Conservation (phyloP, 1,140 invertebrate genomes). For the Drosophila tristis region DNA sequence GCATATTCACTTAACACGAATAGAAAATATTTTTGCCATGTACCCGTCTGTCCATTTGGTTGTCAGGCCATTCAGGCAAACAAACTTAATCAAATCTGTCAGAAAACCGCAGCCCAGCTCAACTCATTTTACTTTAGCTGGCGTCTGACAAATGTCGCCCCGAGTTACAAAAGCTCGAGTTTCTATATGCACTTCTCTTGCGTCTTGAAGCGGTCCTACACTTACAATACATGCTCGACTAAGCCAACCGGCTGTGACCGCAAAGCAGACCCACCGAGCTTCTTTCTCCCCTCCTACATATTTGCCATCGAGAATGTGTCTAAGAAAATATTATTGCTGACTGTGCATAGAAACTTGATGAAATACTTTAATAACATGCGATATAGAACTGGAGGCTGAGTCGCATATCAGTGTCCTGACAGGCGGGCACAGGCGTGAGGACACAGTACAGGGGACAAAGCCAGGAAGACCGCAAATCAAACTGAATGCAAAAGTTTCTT, state of each 20-base stretch:
- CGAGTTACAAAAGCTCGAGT: constrained; percentile 37
- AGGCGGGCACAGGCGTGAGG: constrained; percentile 32
- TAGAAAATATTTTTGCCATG: constrained; percentile 4
- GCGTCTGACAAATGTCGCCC: constrained; percentile 68
- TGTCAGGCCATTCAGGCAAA: constrained; percentile 22
- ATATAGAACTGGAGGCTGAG: constrained; percentile 29
- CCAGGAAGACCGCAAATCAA: constrained; percentile 72
- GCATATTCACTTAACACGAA: background rate
- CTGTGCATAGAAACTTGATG: constrained; percentile 61
- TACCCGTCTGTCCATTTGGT: constrained; percentile 17
- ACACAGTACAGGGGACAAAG: constrained; percentile 23
- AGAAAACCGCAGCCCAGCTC: constrained; percentile 67
- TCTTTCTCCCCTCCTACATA: background rate
- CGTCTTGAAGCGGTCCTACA: constrained; percentile 27
- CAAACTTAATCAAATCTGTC: constrained; percentile 73
- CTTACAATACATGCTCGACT: constrained; percentile 33
- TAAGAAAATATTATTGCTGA: constrained; percentile 79
- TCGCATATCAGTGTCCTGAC: constrained; percentile 74
- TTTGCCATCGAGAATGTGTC: constrained; percentile 56
- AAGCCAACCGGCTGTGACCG: constrained; percentile 48
- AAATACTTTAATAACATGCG: constrained; percentile 54
- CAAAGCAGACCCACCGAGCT: constrained; percentile 21
- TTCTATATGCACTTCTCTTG: constrained; percentile 50
- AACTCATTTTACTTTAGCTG: constrained; percentile 23
- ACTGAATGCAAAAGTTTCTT: constrained; percentile 73